phyloP scores from a whole-genome alignment of 2,888 invertebrate genomes.

The Cyaniris semiargus region DNA sequence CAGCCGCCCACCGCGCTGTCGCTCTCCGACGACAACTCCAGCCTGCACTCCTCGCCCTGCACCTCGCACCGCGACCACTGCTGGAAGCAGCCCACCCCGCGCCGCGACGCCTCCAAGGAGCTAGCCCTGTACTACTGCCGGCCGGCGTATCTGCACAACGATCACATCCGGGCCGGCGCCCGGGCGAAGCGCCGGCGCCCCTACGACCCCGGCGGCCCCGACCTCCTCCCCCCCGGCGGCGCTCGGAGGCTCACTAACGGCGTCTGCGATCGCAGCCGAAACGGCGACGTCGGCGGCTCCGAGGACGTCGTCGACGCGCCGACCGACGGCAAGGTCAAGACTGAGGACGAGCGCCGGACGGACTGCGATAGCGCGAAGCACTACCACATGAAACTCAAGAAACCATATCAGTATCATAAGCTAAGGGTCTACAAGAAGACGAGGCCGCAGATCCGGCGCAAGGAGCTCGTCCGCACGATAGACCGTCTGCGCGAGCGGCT shows the following conservation, averaged over 20 bases:
- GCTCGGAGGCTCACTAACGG: conserved; percentile 54
- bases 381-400: conserved; percentile 76
- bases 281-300: conserved; percentile 58
- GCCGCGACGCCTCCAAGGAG: conserved; percentile 86
- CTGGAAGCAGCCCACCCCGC: conserved; percentile 91
- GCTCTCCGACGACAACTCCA: conserved; percentile 94
- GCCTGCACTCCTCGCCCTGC: conserved; percentile 94
- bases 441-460: conserved; percentile 58
- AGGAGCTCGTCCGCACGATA: conserved; percentile 59
- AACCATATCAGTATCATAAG: conserved; percentile 76
- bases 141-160: conserved; percentile 73
- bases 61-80: conserved; percentile 88
- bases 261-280: conserved; percentile 55
- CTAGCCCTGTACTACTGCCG: conserved; percentile 86
- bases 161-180: conserved; percentile 66
- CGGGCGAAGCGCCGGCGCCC: conserved; percentile 85
- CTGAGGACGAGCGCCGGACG: conserved; percentile 60
- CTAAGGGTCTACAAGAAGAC: conserved; percentile 75
- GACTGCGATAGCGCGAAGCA: conserved; percentile 69
- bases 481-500: conserved; percentile 66
- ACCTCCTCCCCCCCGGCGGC: conserved; percentile 51
- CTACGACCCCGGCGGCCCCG: conserved; percentile 68
- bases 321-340: conserved; percentile 47
- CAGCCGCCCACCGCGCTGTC: conserved; percentile 85
- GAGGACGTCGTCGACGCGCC: conserved; percentile 61